Base-by-base conservation (phyloP, 2,888 invertebrate species). In the Unio delphinus region DNA sequence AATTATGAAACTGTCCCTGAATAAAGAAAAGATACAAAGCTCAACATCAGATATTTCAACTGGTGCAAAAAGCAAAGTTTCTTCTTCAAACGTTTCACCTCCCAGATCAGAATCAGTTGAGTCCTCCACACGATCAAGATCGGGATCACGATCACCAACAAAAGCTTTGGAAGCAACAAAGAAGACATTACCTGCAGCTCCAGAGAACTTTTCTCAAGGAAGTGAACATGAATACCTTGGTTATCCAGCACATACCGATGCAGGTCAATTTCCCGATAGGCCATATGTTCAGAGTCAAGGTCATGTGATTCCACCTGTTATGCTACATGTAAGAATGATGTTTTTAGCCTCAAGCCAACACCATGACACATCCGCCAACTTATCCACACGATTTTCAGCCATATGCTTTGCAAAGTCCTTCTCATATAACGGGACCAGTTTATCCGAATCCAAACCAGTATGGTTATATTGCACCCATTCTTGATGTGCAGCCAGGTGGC, bases 1-100 rank as follows among this genome's bases (percentile, higher is more conserved):
- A 91, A 96, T 98, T 89, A 95, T 96, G 91, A 93, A 95, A 83
- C 92, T 98, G 81, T 94, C 96, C 73, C 94, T 93, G 58, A 85
- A 89, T 68, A 83, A 88, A 65, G 85, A 86, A 62, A 83, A 80
- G 56, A 69, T 77, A 11, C 75, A 76, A 28, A 72, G 55, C 5
- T 64, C 64, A 26, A 64, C 66, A 26, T 28, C 67, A 28, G 67
- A 67, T 66, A 55, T 61, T 23, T 28, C 64, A 59, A 55, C 57
- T 54, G n/a, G 63, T 18, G 65, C 56, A 15, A 58, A 15, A 30
- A 55, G 30, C 3, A 65, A 34, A 17, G 59, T 66, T 58, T 45
- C 60, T 45, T 45, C 45, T 45, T 15, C 45, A 45, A 57, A 34
- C 34, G 17, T 63, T 63, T 56, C 55, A 55, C 57, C 57, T 54